A percentile compares a stretch with the other conserved stretches of the same genome.
phyloP scores from a whole-genome alignment of 2,113 vertebrate species.

The Centrocercus urophasianus region DNA sequence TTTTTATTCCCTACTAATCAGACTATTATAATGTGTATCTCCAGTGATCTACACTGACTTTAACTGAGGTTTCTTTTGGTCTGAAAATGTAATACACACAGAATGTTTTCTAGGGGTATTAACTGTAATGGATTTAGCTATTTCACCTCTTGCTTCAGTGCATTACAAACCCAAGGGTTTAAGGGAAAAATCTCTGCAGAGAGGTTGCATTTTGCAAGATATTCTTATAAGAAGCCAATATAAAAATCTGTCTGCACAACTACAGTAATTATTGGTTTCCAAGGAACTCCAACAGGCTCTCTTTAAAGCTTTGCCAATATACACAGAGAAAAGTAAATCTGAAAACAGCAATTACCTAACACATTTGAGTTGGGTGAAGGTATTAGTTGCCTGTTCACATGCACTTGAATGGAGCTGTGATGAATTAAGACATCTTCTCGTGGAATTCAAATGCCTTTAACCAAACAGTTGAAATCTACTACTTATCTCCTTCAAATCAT shows the following conservation, averaged over 20 bases:
- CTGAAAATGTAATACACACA: neutral
- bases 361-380: neutral
- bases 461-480: neutral
- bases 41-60: neutral
- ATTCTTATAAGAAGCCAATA: neutral
- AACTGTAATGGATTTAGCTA: slow-evolving; percentile 13
- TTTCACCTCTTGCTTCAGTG: slow-evolving; percentile 34
- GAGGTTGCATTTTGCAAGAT: slow-evolving; percentile 24
- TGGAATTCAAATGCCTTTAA: slow-evolving; percentile 24
- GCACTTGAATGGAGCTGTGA: slow-evolving; percentile 15
- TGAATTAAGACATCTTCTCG: slow-evolving; percentile 27
- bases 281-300: slow-evolving; percentile 39
- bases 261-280: slow-evolving; percentile 36
- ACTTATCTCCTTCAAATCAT: neutral
- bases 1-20: slow-evolving; percentile 48
- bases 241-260: slow-evolving; percentile 33
- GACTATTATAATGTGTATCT: slow-evolving; percentile 14
- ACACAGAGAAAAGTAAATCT: slow-evolving; percentile 46
- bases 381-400: slow-evolving; percentile 1
- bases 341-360: slow-evolving; percentile 51
- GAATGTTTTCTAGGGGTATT: slow-evolving; percentile 21
- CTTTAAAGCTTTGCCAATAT: slow-evolving; percentile 61
- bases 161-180: slow-evolving; percentile 27
- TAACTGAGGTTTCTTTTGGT: slow-evolving; percentile 23
- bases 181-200: slow-evolving; percentile 36